Evolutionary conservation across 1,140 invertebrate species (phyloP).

Genomic region (Lasaia peninsularis): DNA sequence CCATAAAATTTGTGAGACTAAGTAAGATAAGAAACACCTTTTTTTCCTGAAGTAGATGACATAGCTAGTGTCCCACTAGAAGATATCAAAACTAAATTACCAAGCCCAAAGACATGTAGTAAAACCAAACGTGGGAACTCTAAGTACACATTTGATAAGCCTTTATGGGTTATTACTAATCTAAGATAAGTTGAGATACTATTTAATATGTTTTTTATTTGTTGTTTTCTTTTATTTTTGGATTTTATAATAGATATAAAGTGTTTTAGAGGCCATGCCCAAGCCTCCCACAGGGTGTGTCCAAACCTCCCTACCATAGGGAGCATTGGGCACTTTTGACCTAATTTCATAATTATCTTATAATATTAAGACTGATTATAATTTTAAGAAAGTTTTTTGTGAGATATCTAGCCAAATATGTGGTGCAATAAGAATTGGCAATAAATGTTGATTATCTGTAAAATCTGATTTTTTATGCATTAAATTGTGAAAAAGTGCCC

Average conservation of each 20-base stretch:
- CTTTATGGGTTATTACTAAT: slow-evolving; percentile 30
- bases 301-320: slow-evolving; percentile 2
- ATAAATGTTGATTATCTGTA: slow-evolving; percentile 1
- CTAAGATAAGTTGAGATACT: slow-evolving; percentile 23
- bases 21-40: slow-evolving; percentile 30
- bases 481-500: too few relatives aligned
- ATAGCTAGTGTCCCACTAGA: slow-evolving; percentile 28
- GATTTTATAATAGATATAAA: slow-evolving; percentile 7
- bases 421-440: slow-evolving; percentile 1
- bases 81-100: slow-evolving; percentile 33
- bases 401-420: too few relatives aligned
- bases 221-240: slow-evolving; percentile 8
- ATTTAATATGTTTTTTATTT: slow-evolving; percentile 10
- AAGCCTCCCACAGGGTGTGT: neutral
- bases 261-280: slow-evolving; percentile 1
- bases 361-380: slow-evolving; percentile 1
- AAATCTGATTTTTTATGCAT: too few relatives aligned
- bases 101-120: slow-evolving; percentile 28
- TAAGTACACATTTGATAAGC: slow-evolving; percentile 30
- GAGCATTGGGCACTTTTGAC: slow-evolving; percentile 6
- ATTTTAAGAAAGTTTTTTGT: slow-evolving; percentile 5
- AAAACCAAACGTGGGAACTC: slow-evolving; percentile 28
- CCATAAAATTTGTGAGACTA: slow-evolving; percentile 32
- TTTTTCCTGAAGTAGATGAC: slow-evolving; percentile 30
- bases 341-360: neutral